These are phyloP conservation scores for Melozone crissalis DNA, from an alignment of 2,113 vertebrate genomes.

Conservation along the genomic window DNA sequence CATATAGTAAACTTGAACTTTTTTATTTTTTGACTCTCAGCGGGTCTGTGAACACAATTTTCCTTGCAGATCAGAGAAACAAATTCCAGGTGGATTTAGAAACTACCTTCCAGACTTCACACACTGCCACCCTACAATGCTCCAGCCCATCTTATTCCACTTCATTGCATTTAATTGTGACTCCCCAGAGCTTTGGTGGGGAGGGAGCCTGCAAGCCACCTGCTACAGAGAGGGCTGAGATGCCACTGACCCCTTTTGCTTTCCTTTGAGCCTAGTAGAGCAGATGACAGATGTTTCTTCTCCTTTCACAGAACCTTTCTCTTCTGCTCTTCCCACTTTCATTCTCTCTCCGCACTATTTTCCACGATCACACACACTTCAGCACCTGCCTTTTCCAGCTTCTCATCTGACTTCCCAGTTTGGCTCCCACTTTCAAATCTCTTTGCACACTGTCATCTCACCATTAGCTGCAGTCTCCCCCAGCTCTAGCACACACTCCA, in stretches of 20 bases:
- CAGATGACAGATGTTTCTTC: background rate
- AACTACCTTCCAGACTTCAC: background rate
- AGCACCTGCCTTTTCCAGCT: background rate
- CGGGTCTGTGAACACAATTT: background rate
- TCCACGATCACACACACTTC: background rate
- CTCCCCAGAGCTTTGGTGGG: background rate
- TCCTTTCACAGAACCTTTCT: slow-evolving; percentile 23
- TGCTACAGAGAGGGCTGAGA: slow-evolving; percentile 17
- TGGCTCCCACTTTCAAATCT: background rate
- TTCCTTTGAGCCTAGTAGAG: background rate
- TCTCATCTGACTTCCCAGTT: slow-evolving; percentile 18
- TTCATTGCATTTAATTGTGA: background rate
- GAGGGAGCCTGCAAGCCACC: slow-evolving; percentile 14
- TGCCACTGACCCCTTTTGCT: background rate
- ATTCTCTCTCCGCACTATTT: background rate
- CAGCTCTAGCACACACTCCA: background rate
- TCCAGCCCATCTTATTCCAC: background rate
- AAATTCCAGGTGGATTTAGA: background rate
- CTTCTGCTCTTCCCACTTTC: background rate
- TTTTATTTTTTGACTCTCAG: background rate
- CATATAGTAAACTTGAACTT: background rate
- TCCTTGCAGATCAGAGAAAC: background rate
- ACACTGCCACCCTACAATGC: background rate
- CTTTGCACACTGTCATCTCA: background rate
- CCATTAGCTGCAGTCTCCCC: slow-evolving; percentile 18